Evolutionary conservation across 2,888 invertebrate genomes (phyloP).

Genomic region (Drepana falcataria): DNA sequence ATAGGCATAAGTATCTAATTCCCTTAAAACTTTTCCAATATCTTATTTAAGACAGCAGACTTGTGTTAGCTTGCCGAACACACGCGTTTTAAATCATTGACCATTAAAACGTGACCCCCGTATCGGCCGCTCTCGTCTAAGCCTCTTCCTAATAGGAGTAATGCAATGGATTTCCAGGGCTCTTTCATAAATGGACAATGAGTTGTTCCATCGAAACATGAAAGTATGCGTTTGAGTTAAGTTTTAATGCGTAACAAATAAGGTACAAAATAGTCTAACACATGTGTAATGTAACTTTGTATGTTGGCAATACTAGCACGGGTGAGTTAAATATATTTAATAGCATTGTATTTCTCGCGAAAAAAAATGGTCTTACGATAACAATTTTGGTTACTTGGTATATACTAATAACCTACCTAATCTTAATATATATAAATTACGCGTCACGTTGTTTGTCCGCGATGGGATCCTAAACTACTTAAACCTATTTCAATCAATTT

Average conservation of each 20-base stretch:
- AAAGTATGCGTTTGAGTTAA: neutral
- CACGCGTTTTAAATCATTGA: conserved; percentile 32
- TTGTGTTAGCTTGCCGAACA: conserved; percentile 37
- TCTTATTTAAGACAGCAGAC: conserved; percentile 10
- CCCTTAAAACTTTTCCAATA: neutral
- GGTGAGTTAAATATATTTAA: neutral
- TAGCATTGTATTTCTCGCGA: no score
- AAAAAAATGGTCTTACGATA: no score
- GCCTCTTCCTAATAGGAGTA: conserved; percentile 22
- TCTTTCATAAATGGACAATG: conserved; percentile 51
- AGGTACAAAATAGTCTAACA: conserved; percentile 22
- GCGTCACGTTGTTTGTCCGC: no score
- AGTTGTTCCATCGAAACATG: conserved; percentile 17
- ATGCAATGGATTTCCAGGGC: conserved; percentile 44
- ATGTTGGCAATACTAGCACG: neutral
- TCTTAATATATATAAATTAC: no score
- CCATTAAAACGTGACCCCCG: conserved; percentile 30
- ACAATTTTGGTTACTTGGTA: no score
- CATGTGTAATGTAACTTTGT: neutral
- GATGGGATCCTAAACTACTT: no score
- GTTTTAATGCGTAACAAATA: conserved; percentile 6
- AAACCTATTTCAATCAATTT: no score
- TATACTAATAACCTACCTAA: no score
- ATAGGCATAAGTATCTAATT: neutral
- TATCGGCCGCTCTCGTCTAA: conserved; percentile 16